Evolutionary conservation across 2,113 vertebrate species (phyloP).

Genomic region (Crotalus helleri): DNA sequence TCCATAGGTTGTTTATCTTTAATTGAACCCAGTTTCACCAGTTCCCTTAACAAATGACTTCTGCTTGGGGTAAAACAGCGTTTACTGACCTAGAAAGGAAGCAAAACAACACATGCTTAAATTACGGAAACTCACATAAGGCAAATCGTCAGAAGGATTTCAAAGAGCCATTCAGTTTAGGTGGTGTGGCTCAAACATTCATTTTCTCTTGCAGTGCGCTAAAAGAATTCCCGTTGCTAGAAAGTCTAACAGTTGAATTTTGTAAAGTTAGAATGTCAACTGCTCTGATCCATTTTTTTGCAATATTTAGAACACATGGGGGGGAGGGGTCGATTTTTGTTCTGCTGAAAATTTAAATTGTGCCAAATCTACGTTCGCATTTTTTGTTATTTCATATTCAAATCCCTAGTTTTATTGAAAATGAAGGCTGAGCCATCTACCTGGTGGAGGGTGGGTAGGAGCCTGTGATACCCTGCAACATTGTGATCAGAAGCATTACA

Average conservation of each 20-base stretch:
- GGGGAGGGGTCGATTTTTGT: not conserved
- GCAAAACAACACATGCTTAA: not conserved
- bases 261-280: not conserved
- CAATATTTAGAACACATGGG: not conserved
- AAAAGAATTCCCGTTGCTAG: conserved; percentile 17
- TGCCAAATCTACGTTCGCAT: not conserved
- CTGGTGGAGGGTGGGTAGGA: not conserved
- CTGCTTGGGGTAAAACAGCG: not conserved
- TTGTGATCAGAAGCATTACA: conserved; percentile 30
- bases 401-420: conserved; percentile 15
- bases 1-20: not conserved
- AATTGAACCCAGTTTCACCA: not conserved
- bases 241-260: conserved; percentile 11
- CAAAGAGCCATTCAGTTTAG: not conserved
- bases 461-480: not conserved
- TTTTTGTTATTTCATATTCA: not conserved
- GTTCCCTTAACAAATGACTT: conserved; percentile 20
- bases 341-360: not conserved
- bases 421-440: not conserved
- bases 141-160: not conserved
- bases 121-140: not conserved
- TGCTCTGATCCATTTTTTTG: not conserved
- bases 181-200: not conserved
- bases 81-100: conserved; percentile 26
- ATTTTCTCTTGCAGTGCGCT: conserved; percentile 31